These are phyloP conservation scores for Euclidia mi DNA, from an alignment of 2,888 invertebrate species.

Conservation along the genomic window DNA sequence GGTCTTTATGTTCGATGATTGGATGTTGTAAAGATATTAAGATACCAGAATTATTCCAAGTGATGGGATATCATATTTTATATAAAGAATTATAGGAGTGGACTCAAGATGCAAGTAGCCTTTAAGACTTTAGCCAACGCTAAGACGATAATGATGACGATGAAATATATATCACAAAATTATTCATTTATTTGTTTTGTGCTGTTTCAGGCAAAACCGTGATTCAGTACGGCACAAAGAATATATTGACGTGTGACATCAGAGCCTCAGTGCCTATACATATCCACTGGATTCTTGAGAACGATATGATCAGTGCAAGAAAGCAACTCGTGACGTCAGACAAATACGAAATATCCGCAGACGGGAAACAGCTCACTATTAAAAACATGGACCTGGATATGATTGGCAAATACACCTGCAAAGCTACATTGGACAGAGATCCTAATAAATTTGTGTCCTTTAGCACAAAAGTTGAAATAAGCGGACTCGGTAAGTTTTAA, in stretches of 20 bases:
- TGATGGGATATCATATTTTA: no score
- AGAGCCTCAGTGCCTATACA: constrained; percentile 39
- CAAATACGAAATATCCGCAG: constrained; percentile 31
- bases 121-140: no score
- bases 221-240: constrained; percentile 28
- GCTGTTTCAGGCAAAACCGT: constrained; percentile 20
- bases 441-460: constrained; percentile 20
- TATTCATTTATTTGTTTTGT: no score
- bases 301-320: constrained; percentile 16
- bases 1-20: no score
- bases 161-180: no score
- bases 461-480: constrained; percentile 31
- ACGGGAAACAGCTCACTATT: constrained; percentile 35
- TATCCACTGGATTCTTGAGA: constrained; percentile 39
- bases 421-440: constrained; percentile 29
- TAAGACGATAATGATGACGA: no score
- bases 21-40: no score
- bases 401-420: constrained; percentile 39
- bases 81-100: no score
- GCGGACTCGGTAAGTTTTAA: constrained; percentile 36
- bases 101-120: no score
- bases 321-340: constrained; percentile 28
- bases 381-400: constrained; percentile 37
- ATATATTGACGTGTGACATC: constrained; percentile 43
- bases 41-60: no score